Evolutionary conservation across 2,797 vertebrate species (phyloP), one percentile per base, ranked within the genome.

Genomic region (Enteromius anoplus): DNA sequence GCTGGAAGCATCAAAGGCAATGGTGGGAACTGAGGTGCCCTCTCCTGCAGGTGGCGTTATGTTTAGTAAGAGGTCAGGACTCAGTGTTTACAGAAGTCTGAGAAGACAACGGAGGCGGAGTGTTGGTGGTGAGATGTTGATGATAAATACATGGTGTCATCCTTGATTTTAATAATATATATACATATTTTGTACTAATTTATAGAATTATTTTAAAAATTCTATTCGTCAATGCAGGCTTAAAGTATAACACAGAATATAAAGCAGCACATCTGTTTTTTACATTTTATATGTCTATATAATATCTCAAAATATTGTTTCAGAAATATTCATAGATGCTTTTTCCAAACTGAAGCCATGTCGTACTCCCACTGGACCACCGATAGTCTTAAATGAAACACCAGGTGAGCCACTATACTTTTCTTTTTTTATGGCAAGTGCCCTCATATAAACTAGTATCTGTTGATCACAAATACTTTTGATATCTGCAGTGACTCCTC

Each of bases 271-370:
- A 60, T 10, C 9, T 19, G 49, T 51, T 51, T 51, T 19, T 5
- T 19, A 17, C 49, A 51, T 51, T 49, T 5, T 49, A 2, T 49
- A 14, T 49, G 0, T 26, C 26, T 7, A 51, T 51, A 0, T 51
- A 19, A 21, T 17, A 53, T 53, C 10, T 58, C n/a, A 58, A 55
- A 49, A 77, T 47, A 4, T n/a, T 82, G 26, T 79, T 85, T 82
- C 58, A 93, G 93, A 91, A 70, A 85, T 93, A 55, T 92, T 93
- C 23, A 92, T 90, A 0, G 92, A 92, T 6, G 92, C 91, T 11
- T 85, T 93, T 37, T 92, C 84, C 77, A 92, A 91, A 84, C 86
- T 93, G 77, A 91, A 90, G 58, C 78, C 88, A 1, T 62, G 89
- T 4, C 88, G 89, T 32, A 84, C 87, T 14, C 72, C 86, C 42